Evolutionary conservation across 1,140 invertebrate genomes (phyloP).

Genomic region (Tachypleus tridentatus): DNA sequence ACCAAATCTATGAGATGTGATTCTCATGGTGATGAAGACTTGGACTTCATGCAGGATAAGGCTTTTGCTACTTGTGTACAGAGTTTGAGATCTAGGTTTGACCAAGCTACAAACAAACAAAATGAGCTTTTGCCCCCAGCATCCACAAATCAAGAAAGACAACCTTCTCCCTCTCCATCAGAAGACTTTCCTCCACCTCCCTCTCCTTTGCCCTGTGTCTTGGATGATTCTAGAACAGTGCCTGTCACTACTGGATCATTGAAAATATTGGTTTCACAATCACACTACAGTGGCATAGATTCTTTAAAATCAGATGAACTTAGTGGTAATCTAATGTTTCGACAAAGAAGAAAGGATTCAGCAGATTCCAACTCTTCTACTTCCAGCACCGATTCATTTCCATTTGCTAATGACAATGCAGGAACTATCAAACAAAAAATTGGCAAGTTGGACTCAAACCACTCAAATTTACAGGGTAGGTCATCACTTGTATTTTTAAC

Average conservation of each 20-base stretch:
- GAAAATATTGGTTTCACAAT: conserved; percentile 12
- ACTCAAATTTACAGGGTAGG: no score
- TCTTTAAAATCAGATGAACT: conserved; percentile 5
- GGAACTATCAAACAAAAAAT: conserved; percentile 83
- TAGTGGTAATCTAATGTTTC: conserved; percentile 4
- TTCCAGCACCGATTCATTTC: conserved; percentile 85
- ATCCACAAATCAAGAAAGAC: conserved; percentile 18
- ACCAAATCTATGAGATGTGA: conserved; percentile 37
- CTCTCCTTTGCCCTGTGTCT: conserved; percentile 31
- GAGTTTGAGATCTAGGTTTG: conserved; percentile 34
- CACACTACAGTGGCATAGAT: conserved; percentile 11
- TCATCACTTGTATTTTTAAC: no score
- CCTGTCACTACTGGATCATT: not conserved
- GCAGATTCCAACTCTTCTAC: conserved; percentile 54
- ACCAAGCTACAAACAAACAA: conserved; percentile 20
- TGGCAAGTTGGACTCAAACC: conserved; percentile 35
- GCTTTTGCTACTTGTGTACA: conserved; percentile 38
- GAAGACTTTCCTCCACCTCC: conserved; percentile 39
- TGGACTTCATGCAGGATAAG: conserved; percentile 26
- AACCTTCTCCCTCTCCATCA: conserved; percentile 23
- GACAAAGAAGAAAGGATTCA: conserved; percentile 21
- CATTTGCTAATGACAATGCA: conserved; percentile 97
- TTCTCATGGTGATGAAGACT: conserved; percentile 1
- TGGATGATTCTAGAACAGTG: conserved; percentile 18
- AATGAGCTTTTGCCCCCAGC: conserved; percentile 21